These are phyloP conservation scores for Drosophila planitibia DNA, from an alignment of 2,888 invertebrate species.

Conservation along the genomic window DNA sequence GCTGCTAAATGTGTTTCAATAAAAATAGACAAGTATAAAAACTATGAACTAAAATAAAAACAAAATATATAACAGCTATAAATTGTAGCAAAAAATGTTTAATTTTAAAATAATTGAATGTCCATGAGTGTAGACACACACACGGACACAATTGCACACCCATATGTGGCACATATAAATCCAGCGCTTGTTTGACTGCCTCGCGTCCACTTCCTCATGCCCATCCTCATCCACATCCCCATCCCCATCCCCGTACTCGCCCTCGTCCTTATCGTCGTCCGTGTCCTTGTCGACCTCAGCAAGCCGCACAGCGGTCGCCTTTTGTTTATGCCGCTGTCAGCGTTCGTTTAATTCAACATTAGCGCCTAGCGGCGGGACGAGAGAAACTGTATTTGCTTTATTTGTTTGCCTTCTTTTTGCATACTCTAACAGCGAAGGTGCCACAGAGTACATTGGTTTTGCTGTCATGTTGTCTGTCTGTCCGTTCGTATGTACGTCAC, in stretches of 20 bases:
- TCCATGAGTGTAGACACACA: conserved; percentile 1
- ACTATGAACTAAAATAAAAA: neutral
- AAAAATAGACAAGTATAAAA: neutral
- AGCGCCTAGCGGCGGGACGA: conserved; percentile 72
- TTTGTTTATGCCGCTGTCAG: conserved; percentile 77
- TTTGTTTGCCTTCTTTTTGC: neutral
- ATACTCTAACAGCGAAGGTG: neutral
- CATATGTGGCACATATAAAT: conserved; percentile 46
- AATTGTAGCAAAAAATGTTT: neutral
- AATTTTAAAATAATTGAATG: neutral
- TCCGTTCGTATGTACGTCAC: neutral
- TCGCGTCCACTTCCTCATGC: neutral
- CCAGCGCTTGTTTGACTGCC: conserved; percentile 41
- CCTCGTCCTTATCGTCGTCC: neutral
- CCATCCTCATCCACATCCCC: neutral
- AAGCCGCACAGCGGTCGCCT: conserved; percentile 41
- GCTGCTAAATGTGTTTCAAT: neutral
- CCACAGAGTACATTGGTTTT: neutral
- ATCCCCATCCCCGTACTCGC: neutral
- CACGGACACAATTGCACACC: neutral
- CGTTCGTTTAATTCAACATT: conserved; percentile 80
- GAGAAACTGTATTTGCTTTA: conserved; percentile 23
- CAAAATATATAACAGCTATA: neutral
- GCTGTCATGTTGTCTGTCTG: neutral
- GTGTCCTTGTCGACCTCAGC: conserved; percentile 32